Percentiles rank a stretch among this genome's conserved stretches.
These are phyloP conservation scores for Rhamphomyia laevipes DNA, from an alignment of 2,888 invertebrate genomes.

Conservation along the genomic window DNA sequence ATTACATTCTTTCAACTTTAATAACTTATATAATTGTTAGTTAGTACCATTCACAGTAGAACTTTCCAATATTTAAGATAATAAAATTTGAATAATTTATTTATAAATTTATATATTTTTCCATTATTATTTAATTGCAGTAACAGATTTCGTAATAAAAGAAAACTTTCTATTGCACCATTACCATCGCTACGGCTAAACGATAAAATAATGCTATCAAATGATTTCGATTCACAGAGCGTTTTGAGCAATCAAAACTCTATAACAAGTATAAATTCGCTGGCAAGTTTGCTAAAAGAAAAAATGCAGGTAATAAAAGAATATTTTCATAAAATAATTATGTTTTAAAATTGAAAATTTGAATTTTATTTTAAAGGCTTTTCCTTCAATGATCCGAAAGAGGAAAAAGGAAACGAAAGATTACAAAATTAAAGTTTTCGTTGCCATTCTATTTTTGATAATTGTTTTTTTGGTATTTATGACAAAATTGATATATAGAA, in stretches of 20 bases:
- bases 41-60: no score
- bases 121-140: constrained; percentile 40
- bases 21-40: no score
- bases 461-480: constrained; percentile 54
- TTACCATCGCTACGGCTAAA: constrained; percentile 43
- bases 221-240: constrained; percentile 39
- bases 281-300: constrained; percentile 70
- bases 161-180: constrained; percentile 52
- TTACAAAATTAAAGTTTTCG: constrained; percentile 71
- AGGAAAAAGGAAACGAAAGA: constrained; percentile 56
- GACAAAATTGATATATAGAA: not conserved
- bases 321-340: not conserved
- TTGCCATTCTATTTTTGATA: constrained; percentile 65
- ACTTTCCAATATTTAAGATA: no score
- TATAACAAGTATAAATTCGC: constrained; percentile 72
- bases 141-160: constrained; percentile 50
- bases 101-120: no score
- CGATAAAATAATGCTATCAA: constrained; percentile 43
- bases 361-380: constrained; percentile 43
- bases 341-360: not conserved
- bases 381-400: constrained; percentile 60
- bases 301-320: constrained; percentile 55
- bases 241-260: constrained; percentile 45
- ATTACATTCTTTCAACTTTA: no score
- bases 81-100: no score